These are phyloP conservation scores for Hymenochirus boettgeri DNA, from an alignment of 2,113 vertebrate species.

Conservation along the genomic window DNA sequence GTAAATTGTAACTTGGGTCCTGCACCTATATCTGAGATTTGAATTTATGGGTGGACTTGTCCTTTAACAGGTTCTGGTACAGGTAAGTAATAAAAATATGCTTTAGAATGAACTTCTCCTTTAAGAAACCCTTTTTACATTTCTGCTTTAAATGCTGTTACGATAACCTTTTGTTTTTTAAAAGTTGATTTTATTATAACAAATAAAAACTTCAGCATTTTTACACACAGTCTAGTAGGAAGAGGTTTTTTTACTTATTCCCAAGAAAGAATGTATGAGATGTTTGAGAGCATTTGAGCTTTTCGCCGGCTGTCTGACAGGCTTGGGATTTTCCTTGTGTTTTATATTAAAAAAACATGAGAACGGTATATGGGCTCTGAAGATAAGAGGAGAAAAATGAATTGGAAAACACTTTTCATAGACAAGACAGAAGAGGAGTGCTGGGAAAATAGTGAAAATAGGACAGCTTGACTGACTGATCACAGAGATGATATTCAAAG, in stretches of 20 bases:
- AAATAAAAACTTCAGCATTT: too few species aligned
- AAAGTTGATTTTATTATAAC: too few species aligned
- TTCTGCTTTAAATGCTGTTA: too few species aligned
- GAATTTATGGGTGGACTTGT: too few species aligned
- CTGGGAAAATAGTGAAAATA: conserved; percentile 58
- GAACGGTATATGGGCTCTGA: conserved; percentile 50
- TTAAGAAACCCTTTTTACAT: too few species aligned
- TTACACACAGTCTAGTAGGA: too few species aligned
- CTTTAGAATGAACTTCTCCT: too few species aligned
- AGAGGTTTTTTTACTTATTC: conserved; percentile 31
- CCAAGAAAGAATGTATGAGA: conserved; percentile 38
- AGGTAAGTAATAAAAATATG: too few species aligned
- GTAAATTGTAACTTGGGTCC: too few species aligned
- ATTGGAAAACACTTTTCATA: conserved; percentile 56
- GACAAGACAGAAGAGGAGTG: conserved; percentile 54
- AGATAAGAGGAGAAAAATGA: conserved; percentile 64
- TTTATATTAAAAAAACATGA: conserved; percentile 56
- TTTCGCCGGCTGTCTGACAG: conserved; percentile 50
- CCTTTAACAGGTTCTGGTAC: too few species aligned
- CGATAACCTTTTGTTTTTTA: too few species aligned
- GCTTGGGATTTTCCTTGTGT: conserved; percentile 50
- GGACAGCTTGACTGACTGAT: conserved; percentile 52
- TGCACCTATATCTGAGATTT: too few species aligned
- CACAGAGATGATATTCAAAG: conserved; percentile 53
- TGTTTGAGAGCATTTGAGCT: conserved; percentile 48